Percentiles rank a stretch among this genome's conserved stretches.
phyloP scores from a whole-genome alignment of 2,113 vertebrate genomes.

The Globicephala melas region DNA sequence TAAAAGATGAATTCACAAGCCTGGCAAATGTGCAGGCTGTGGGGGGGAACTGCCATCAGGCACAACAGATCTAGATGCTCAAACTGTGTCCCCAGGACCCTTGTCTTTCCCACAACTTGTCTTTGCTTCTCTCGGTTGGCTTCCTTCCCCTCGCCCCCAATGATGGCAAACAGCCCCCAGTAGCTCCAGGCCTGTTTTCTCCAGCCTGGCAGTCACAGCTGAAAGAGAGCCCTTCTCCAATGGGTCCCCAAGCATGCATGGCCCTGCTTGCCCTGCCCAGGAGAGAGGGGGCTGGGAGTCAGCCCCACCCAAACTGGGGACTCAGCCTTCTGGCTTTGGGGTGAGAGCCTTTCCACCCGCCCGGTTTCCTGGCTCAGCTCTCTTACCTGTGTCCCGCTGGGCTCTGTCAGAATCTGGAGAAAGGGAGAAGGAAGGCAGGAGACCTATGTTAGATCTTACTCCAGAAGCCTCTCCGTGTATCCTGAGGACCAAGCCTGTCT shows the following conservation, averaged over 20 bases:
- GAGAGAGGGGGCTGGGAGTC: fast-evolving
- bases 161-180: no score
- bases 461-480: not conserved
- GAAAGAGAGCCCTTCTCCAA: not conserved
- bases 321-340: not conserved
- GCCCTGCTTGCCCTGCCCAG: not conserved
- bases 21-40: no score
- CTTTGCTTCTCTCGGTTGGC: not conserved
- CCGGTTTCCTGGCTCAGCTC: no score
- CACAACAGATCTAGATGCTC: not conserved
- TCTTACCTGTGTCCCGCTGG: not conserved
- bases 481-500: not conserved
- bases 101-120: not conserved
- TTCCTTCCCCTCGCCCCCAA: not conserved
- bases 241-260: not conserved
- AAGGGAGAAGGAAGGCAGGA: not conserved
- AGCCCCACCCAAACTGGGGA: not conserved
- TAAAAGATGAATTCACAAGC: not conserved
- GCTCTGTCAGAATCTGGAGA: not conserved
- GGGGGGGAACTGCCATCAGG: no score
- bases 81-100: not conserved
- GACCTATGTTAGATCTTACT: not conserved
- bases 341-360: not conserved
- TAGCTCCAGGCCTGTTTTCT: not conserved
- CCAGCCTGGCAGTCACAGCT: not conserved